phyloP scores from a whole-genome alignment of 2,113 vertebrate genomes.

The Scomber scombrus region DNA sequence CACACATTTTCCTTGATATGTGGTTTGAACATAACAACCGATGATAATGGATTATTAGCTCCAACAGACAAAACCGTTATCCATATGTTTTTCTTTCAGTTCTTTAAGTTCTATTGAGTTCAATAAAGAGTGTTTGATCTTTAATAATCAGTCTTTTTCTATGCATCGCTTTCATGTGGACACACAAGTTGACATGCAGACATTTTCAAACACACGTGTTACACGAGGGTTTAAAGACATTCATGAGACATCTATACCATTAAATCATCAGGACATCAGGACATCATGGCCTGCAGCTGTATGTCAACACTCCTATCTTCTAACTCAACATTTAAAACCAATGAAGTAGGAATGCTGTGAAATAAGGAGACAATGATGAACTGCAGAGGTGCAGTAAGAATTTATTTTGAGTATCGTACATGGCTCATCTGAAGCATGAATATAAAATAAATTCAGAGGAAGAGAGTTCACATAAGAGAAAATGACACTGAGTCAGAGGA shows the following conservation, averaged over 20 bases:
- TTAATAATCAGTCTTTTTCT: conserved; percentile 39
- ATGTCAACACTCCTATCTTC: not conserved
- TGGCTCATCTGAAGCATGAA: not conserved
- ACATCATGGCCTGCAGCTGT: not conserved
- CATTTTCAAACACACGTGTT: not conserved
- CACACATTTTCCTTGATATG: conserved; percentile 36
- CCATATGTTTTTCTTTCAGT: conserved; percentile 65
- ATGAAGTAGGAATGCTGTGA: not conserved
- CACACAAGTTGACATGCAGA: not conserved
- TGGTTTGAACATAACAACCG: conserved; percentile 23
- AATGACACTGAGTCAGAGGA: too few relatives aligned
- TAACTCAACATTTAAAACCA: not conserved
- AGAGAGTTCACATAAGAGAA: too few relatives aligned
- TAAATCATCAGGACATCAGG: not conserved
- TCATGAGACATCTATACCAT: not conserved
- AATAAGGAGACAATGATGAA: not conserved
- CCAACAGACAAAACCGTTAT: conserved; percentile 53
- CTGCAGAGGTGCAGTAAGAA: not conserved
- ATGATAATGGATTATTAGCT: conserved; percentile 45
- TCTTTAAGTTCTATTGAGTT: conserved; percentile 70
- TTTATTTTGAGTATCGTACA: too few relatives aligned
- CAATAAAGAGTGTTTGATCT: conserved; percentile 82
- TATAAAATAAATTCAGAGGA: not conserved
- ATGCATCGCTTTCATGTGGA: conserved; percentile 10
- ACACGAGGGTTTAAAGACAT: not conserved